These are phyloP conservation scores for Pachyseris speciosa DNA, from an alignment of 64 coral and sea anemone species.

Conservation along the genomic window DNA sequence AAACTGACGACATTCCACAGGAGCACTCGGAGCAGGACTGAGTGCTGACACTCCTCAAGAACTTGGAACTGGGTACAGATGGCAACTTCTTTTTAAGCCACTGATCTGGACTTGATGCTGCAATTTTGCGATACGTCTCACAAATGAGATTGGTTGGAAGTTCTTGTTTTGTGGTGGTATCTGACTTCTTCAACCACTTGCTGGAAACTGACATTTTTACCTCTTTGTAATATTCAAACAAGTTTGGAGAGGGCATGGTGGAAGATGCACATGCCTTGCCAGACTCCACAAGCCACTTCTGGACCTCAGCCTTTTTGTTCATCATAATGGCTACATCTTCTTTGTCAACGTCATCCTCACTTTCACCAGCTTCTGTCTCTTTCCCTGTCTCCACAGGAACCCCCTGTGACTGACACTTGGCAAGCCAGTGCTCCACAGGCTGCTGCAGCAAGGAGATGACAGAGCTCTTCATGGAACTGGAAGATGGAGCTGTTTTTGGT, in stretches of 20 bases:
- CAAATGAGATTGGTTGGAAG: constrained; percentile 47
- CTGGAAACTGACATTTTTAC: constrained; percentile 55
- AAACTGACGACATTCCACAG: constrained; percentile 1
- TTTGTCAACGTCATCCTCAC: neutral
- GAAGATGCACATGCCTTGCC: too few species aligned
- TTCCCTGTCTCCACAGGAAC: neutral
- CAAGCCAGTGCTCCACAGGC: constrained; percentile 57
- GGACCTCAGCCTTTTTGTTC: neutral
- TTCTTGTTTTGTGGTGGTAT: neutral
- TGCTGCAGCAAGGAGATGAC: neutral
- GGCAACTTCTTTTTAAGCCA: constrained; percentile 53
- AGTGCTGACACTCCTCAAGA: neutral
- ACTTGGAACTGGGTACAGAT: neutral
- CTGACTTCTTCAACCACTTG: constrained; percentile 61
- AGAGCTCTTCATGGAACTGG: neutral
- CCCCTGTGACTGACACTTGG: constrained; percentile 18
- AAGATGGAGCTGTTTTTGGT: neutral
- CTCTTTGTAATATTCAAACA: constrained; percentile 51
- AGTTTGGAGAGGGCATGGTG: neutral
- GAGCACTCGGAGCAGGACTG: constrained; percentile 55
- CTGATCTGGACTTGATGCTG: constrained; percentile 52
- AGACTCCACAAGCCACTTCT: neutral
- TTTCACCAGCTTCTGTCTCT: neutral
- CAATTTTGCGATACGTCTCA: constrained; percentile 65
- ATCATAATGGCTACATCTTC: neutral